Conservation (phyloP, 1,140 invertebrate species). For the Chymomyza costata region DNA sequence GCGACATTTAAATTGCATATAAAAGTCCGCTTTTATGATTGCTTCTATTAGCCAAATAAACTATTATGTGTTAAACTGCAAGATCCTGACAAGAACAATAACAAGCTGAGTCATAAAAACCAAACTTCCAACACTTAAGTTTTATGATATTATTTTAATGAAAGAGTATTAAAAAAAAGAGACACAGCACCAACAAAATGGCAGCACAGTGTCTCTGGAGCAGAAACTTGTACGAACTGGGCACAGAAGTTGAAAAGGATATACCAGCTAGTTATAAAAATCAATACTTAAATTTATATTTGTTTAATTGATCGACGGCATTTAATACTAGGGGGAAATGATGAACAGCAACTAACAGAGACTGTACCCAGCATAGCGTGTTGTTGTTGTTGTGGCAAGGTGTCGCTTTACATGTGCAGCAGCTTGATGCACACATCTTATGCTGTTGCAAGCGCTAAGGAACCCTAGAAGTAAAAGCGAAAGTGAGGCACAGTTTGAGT, state of each 20-base stretch:
- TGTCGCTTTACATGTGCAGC: conserved; percentile 58
- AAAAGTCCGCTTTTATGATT: conserved; percentile 66
- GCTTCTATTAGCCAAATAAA: conserved; percentile 68
- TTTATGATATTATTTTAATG: conserved; percentile 37
- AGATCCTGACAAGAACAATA: conserved; percentile 36
- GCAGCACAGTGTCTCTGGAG: no score
- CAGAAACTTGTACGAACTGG: no score
- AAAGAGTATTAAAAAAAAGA: conserved; percentile 2
- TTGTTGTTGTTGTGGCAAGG: conserved; percentile 35
- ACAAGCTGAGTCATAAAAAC: conserved; percentile 17
- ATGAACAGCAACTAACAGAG: no score
- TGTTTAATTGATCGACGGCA: no score
- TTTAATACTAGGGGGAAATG: no score
- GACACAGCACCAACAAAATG: conserved; percentile 6
- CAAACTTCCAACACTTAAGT: conserved; percentile 25
- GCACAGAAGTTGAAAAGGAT: no score
- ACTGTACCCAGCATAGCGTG: no score
- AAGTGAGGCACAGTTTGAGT: conserved; percentile 58
- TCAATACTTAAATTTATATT: no score
- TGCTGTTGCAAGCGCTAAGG: neutral
- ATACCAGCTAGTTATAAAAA: no score
- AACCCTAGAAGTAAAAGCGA: conserved; percentile 40
- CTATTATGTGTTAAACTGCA: conserved; percentile 63
- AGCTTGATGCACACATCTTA: neutral
- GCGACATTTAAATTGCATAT: conserved; percentile 56